Conservation (phyloP, 2,888 invertebrate species). For the Chromoteleia sp. region DNA sequence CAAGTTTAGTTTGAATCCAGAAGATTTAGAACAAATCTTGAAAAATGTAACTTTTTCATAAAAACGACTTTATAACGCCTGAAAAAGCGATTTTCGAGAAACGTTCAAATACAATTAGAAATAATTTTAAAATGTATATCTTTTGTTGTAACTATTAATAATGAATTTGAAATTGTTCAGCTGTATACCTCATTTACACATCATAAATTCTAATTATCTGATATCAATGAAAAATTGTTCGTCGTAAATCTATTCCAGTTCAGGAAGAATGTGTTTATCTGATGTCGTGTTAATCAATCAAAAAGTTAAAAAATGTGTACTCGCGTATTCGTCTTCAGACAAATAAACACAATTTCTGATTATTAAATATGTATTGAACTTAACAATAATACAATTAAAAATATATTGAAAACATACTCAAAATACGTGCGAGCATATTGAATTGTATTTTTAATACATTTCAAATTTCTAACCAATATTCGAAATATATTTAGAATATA, state of each 20-base stretch:
- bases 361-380: slow-evolving; percentile 40
- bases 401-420: too few species aligned
- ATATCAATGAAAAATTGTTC: slow-evolving; percentile 38
- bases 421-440: too few species aligned
- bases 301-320: slow-evolving; percentile 25
- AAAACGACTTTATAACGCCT: too few species aligned
- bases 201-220: slow-evolving; percentile 43
- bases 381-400: too few species aligned
- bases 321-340: slow-evolving; percentile 8
- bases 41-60: too few species aligned
- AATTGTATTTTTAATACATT: too few species aligned
- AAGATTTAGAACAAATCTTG: too few species aligned
- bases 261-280: slow-evolving; percentile 29
- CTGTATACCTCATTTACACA: slow-evolving; percentile 34
- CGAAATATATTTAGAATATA: too few species aligned
- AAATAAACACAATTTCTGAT: slow-evolving; percentile 38
- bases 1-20: too few species aligned
- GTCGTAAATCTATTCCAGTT: slow-evolving; percentile 11
- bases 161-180: slow-evolving; percentile 29
- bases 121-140: slow-evolving; percentile 42
- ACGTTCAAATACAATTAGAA: too few species aligned
- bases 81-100: too few species aligned
- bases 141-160: slow-evolving; percentile 34
- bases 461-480: too few species aligned
- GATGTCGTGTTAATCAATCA: slow-evolving; percentile 43